Conservation (phyloP, 2,888 invertebrate genomes). For the Tiphia femorata region DNA sequence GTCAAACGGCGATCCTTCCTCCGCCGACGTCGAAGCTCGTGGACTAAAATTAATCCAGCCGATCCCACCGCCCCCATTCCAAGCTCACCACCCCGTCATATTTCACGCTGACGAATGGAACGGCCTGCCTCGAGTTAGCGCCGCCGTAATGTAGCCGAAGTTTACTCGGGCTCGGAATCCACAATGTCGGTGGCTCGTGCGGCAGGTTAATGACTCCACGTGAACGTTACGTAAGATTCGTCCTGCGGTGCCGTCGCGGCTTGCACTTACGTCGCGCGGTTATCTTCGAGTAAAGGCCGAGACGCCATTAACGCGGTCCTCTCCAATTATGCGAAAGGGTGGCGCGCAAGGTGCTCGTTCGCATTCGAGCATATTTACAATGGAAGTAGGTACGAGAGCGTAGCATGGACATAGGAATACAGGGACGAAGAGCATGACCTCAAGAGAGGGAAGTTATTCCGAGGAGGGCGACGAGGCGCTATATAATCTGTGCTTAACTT, state of each 20-base stretch:
- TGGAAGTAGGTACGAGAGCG: too few species aligned
- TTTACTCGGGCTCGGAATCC: constrained; percentile 7
- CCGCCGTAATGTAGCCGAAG: neutral
- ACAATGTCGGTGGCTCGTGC: constrained; percentile 23
- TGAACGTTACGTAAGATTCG: constrained; percentile 17
- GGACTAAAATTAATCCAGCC: neutral
- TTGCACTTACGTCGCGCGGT: neutral
- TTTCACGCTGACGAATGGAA: neutral
- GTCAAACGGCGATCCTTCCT: too few species aligned
- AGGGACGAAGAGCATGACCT: too few species aligned
- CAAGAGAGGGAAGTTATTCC: too few species aligned
- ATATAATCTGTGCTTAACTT: too few species aligned
- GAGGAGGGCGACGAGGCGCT: too few species aligned
- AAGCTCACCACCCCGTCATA: neutral
- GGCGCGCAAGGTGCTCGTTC: neutral
- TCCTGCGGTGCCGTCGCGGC: constrained; percentile 1
- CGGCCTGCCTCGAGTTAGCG: neutral
- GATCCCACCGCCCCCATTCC: neutral
- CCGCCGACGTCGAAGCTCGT: neutral
- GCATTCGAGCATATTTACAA: neutral
- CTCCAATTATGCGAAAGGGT: constrained; percentile 1
- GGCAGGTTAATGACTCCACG: constrained; percentile 34
- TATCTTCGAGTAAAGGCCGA: neutral
- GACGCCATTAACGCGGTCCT: neutral
- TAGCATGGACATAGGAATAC: too few species aligned